These are phyloP conservation scores for Paramormyrops hopkinsi DNA, from an alignment of 2,797 vertebrate species.

Conservation along the genomic window DNA sequence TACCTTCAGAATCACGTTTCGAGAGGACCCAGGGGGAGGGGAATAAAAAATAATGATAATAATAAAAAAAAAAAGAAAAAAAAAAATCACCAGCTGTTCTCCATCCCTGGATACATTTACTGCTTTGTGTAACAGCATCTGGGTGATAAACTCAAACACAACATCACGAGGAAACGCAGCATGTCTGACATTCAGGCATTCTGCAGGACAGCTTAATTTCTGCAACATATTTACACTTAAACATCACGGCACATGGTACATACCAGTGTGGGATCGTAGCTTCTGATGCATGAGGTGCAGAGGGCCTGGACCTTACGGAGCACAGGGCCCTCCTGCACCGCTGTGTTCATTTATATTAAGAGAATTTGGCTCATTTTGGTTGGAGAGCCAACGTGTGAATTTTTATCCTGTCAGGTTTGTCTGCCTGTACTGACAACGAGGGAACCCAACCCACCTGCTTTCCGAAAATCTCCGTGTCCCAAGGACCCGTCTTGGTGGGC, in stretches of 20 bases:
- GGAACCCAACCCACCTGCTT: neutral
- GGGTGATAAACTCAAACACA: neutral
- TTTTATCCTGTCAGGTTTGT: neutral
- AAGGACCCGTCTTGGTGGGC: neutral
- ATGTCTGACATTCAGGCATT: neutral
- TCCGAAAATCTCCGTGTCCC: neutral
- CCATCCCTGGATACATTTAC: neutral
- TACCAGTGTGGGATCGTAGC: neutral
- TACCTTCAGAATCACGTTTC: neutral
- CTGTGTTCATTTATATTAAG: neutral
- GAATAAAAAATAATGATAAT: neutral
- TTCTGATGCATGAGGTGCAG: neutral
- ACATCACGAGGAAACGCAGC: neutral
- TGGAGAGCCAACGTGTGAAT: neutral
- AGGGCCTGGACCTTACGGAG: neutral
- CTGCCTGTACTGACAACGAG: neutral
- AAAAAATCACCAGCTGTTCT: neutral
- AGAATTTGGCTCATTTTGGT: neutral
- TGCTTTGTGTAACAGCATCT: neutral
- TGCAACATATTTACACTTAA: neutral
- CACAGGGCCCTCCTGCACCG: neutral
- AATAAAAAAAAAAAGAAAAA: neutral
- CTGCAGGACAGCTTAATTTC: neutral
- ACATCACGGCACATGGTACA: neutral
- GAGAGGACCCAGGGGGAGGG: neutral